These are phyloP conservation scores for Drosophila melanica DNA, from an alignment of 1,140 invertebrate species.

Conservation along the genomic window DNA sequence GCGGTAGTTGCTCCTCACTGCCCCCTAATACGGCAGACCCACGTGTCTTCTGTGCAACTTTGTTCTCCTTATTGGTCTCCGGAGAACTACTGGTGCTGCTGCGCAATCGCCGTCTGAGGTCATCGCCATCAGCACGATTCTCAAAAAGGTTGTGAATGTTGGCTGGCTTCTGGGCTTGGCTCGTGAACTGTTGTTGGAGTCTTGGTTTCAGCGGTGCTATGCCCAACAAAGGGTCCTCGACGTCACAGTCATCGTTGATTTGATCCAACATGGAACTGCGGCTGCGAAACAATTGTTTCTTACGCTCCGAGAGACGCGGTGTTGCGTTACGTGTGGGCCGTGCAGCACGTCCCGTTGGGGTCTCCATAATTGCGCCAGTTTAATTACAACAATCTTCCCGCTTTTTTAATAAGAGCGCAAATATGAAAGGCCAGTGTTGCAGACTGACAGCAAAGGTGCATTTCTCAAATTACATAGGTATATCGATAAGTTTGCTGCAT, in stretches of 20 bases:
- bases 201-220: conserved; percentile 55
- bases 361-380: conserved; percentile 62
- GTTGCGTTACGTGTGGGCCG: conserved; percentile 56
- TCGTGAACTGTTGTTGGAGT: conserved; percentile 9
- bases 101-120: conserved; percentile 5
- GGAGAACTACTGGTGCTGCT: conserved; percentile 56
- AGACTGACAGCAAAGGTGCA: neutral
- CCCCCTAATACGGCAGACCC: neutral
- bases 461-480: neutral
- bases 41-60: conserved; percentile 28
- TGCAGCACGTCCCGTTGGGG: conserved; percentile 51
- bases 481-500: neutral
- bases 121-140: neutral
- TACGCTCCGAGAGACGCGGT: conserved; percentile 69
- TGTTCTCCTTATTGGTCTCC: conserved; percentile 73
- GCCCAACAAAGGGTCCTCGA: conserved; percentile 58
- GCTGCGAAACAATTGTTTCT: conserved; percentile 66
- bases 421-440: conserved; percentile 22
- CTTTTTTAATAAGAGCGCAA: conserved; percentile 60
- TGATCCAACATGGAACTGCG: conserved; percentile 42
- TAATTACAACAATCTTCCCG: conserved; percentile 57
- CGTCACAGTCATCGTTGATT: conserved; percentile 51
- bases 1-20: conserved; percentile 54
- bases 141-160: conserved; percentile 11
- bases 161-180: conserved; percentile 5